A percentile compares a stretch with the other conserved stretches of the same genome.
Evolutionary conservation across 2,888 invertebrate genomes (phyloP).

Genomic region (Drosophila kuntzei): DNA sequence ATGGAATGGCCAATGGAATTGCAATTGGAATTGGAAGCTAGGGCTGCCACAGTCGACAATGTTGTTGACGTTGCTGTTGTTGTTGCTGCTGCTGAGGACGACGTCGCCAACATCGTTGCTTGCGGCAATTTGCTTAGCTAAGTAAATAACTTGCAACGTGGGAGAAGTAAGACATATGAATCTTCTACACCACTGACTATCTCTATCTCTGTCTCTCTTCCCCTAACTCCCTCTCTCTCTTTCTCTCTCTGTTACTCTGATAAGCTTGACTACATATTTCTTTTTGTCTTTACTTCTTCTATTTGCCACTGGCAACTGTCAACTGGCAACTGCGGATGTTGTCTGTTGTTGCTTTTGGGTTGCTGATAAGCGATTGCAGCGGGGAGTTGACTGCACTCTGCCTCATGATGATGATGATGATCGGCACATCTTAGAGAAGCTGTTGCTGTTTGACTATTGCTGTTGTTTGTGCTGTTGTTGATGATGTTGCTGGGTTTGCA

Average conservation of each 20-base stretch:
- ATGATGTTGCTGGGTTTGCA: constrained; percentile 10
- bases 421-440: constrained; percentile 66
- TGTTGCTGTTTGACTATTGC: constrained; percentile 25
- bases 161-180: constrained; percentile 3
- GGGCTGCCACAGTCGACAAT: constrained; percentile 1
- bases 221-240: constrained; percentile 8
- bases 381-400: constrained; percentile 75
- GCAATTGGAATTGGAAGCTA: constrained; percentile 17
- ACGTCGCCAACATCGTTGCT: constrained; percentile 43
- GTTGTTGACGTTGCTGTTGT: constrained; percentile 1
- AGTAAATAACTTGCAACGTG: constrained; percentile 57
- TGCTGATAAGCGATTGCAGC: constrained; percentile 63
- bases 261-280: constrained; percentile 18
- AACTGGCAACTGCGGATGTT: constrained; percentile 66
- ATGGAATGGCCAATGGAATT: not conserved
- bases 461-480: constrained; percentile 13
- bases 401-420: constrained; percentile 26
- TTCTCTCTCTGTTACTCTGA: constrained; percentile 10
- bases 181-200: constrained; percentile 4
- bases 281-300: constrained; percentile 21
- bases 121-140: constrained; percentile 61
- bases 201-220: constrained; percentile 6
- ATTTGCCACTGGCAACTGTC: constrained; percentile 46
- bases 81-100: constrained; percentile 33
- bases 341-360: constrained; percentile 50